phyloP scores from a whole-genome alignment of 2,113 vertebrate genomes.

The Martes martes region DNA sequence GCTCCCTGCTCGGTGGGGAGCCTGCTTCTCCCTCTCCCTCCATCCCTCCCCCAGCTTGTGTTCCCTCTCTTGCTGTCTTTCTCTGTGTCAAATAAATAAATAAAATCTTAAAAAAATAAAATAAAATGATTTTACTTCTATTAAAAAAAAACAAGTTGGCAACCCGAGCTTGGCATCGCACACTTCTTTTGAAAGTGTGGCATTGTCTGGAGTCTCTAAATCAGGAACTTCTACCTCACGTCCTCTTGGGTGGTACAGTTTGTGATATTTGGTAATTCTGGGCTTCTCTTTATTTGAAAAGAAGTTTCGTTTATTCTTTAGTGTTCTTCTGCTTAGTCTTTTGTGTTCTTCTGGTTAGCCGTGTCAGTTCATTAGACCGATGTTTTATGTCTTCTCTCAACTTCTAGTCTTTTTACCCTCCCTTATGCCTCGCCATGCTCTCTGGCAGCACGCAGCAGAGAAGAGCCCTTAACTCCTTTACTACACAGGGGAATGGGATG shows the following conservation, averaged over 20 bases:
- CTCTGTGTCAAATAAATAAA: too few species aligned
- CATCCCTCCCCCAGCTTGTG: too few species aligned
- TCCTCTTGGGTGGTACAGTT: not conserved
- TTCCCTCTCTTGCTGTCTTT: too few species aligned
- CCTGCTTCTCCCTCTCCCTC: too few species aligned
- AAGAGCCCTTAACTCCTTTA: not conserved
- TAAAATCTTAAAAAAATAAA: too few species aligned
- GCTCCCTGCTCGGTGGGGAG: too few species aligned
- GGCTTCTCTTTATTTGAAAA: not conserved
- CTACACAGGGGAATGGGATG: not conserved
- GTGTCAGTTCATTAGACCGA: not conserved
- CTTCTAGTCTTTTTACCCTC: not conserved
- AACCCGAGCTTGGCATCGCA: not conserved
- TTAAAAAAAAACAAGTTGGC: not conserved
- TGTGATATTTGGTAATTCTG: not conserved
- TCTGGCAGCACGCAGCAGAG: too few species aligned
- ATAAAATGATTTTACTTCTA: not conserved
- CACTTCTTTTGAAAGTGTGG: not conserved
- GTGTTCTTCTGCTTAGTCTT: not conserved
- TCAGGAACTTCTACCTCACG: not conserved
- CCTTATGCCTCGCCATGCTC: accelerated
- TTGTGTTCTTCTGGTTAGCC: not conserved
- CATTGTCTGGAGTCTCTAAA: not conserved
- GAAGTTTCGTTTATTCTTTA: not conserved
- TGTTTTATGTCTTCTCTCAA: not conserved